Base-by-base conservation (phyloP, 2,113 vertebrate genomes). In the Phoxinus phoxinus region DNA sequence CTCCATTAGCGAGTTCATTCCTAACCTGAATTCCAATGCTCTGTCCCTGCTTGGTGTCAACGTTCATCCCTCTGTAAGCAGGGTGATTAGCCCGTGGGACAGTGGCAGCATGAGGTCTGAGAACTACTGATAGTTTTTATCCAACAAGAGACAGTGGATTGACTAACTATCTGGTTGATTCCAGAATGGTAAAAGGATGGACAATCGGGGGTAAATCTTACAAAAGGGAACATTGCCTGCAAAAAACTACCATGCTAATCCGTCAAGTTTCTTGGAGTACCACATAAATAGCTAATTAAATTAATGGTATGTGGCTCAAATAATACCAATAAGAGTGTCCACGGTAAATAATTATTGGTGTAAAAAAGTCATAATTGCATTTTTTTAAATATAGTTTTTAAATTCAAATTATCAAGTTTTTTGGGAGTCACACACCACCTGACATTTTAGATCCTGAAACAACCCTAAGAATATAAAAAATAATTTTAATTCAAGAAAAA, bases 1-100 rank as follows among this genome's bases (percentile, higher is more conserved):
- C 93, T 94, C 95, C 93, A 96, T 96, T 96, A 92, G 93, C 94
- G 95, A 95, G 94, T 91, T 90, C 89, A 92, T 90, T 90, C 88
- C 90, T 90, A 44, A 53, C 74, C 75, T 72, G 48, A 25, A 59
- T 72, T 86, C 80, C 48, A 65, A 27, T 35, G 23, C 56, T 82
- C 13, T 86, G 48, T 81, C 74, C 48, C 80, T 67, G 69, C 75
- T 82, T 61, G 5, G 46, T 84, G 67, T 77, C n/a, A 53, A 2
- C 30, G 8, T 84, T 65, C 23, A 23, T 4, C 69, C 41, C 11
- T 73, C 37, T 83, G 48, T 37, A 56, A 25, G n/a, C 32, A 58
- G 56, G 48, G 44, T 65, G 77, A 76, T 76, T 58, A 73, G 46
- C 59, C 32, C 13, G 13, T 46, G 74, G 51, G 59, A 78, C 11